A percentile compares a stretch with the other conserved stretches of the same genome.
phyloP scores from a whole-genome alignment of 2,888 invertebrate genomes.

The Euplexia lucipara region DNA sequence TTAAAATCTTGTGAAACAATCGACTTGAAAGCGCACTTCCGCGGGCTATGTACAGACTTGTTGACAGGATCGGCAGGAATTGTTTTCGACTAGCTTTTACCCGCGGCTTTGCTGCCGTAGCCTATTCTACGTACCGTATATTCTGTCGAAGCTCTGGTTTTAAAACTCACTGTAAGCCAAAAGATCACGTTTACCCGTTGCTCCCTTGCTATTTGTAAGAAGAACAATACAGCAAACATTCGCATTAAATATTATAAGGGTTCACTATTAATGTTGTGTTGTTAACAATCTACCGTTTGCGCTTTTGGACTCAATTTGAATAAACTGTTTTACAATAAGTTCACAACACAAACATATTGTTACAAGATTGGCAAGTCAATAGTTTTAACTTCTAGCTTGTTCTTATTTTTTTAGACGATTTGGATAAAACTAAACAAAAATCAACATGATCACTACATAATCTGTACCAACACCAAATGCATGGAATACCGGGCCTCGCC shows the following conservation, averaged over 20 bases:
- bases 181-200: not conserved
- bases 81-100: constrained; percentile 18
- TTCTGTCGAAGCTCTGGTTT: not conserved
- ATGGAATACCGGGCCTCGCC: constrained; percentile 81
- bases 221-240: not conserved
- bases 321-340: no score
- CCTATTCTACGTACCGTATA: not conserved
- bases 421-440: not conserved
- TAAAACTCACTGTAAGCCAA: not conserved
- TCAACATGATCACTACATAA: constrained; percentile 44
- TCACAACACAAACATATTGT: no score
- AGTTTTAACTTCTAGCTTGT: no score
- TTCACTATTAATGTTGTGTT: no score
- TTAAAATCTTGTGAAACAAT: constrained; percentile 91
- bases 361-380: no score
- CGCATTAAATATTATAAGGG: not conserved
- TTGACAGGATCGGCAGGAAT: constrained; percentile 53
- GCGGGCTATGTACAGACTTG: constrained; percentile 81
- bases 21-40: constrained; percentile 90
- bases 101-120: not conserved
- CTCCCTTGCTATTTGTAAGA: not conserved
- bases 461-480: constrained; percentile 81
- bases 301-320: not conserved
- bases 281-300: not conserved
- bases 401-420: not conserved